Percentiles rank a stretch among this genome's conserved stretches.
Evolutionary conservation across 2,797 vertebrate species (phyloP).

Genomic region (Pelobates cultripes): DNA sequence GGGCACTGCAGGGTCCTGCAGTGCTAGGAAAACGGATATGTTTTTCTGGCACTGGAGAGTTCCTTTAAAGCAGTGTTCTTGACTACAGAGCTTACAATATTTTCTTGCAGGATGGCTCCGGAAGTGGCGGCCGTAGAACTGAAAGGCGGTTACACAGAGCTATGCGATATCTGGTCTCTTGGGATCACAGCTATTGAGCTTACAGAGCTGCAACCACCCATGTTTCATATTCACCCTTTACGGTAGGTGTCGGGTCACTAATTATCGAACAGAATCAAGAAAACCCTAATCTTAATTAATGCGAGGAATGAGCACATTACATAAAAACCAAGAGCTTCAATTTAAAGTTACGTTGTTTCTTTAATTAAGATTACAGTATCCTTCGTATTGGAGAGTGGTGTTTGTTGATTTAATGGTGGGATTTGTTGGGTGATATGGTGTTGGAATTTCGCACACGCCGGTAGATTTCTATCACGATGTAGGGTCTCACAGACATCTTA

Average conservation of each 20-base stretch:
- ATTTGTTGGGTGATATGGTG: no score
- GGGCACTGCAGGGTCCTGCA: no score
- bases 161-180: constrained; percentile 91
- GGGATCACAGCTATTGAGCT: constrained; percentile 91
- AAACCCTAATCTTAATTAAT: no score
- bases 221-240: constrained; percentile 88
- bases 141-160: constrained; percentile 89
- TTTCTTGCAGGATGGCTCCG: constrained; percentile 85
- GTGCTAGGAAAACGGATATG: background rate
- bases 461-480: background rate
- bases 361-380: no score
- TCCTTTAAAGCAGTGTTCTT: background rate
- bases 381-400: no score
- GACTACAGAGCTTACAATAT: background rate
- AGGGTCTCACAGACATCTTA: background rate
- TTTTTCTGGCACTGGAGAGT: background rate
- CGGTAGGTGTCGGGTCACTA: constrained; percentile 66
- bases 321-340: no score
- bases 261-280: no score
- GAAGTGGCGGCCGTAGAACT: constrained; percentile 91
- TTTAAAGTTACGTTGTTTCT: no score
- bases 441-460: background rate
- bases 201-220: constrained; percentile 84
- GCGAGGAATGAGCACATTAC: no score
- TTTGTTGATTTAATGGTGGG: no score